Base-by-base conservation (phyloP, 2,797 vertebrate genomes). In the Okamejei kenojei region DNA sequence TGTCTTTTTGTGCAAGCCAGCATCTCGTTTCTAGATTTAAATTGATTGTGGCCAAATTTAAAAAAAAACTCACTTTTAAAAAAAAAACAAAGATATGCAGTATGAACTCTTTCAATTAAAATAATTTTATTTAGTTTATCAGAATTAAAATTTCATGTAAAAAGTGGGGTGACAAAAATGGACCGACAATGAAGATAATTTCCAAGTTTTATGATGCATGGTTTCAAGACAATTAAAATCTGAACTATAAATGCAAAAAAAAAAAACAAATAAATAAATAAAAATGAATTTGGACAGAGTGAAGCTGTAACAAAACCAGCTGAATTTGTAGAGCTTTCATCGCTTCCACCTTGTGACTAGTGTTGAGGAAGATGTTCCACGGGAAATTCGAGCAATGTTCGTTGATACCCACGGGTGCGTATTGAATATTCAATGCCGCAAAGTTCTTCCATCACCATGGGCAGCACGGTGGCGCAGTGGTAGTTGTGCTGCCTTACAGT, bases 81-180 rank as follows among this genome's bases (percentile, higher is more conserved):
- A 38, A 38, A 38, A 38, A 38, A 38, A 38, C 38, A 38, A 38
- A 38, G 61, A 65, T n/a, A 88, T 68, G 13, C n/a, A 88, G 61
- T 88, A 65, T 88, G 84, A 32, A 88, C 61, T 32, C 54, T 88
- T 88, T 65, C 84, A 91, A 76, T 29, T 65, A 91, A 74, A 74
- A 21, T 29, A 74, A 73, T 91, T 68, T 91, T 68, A 1, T 23
- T 91, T 76, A 91, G 54, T 11, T 91, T 54, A 38, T 73, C 90
- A 74, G 26, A 82, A 45, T 91, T 91, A 91, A 91, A 91, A 54
- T 91, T 74, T 76, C 35, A 74, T 45, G 13, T 73, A 17, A 74
- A 91, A 91, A 54, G 35, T 73, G 19, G 23, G 38, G 10, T 91
- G 71, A 29, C 68, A 45, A 73, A 54, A 91, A 76, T 91, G 71